Conservation (phyloP, 2,797 vertebrate species). For the Telmatherina bonti region DNA sequence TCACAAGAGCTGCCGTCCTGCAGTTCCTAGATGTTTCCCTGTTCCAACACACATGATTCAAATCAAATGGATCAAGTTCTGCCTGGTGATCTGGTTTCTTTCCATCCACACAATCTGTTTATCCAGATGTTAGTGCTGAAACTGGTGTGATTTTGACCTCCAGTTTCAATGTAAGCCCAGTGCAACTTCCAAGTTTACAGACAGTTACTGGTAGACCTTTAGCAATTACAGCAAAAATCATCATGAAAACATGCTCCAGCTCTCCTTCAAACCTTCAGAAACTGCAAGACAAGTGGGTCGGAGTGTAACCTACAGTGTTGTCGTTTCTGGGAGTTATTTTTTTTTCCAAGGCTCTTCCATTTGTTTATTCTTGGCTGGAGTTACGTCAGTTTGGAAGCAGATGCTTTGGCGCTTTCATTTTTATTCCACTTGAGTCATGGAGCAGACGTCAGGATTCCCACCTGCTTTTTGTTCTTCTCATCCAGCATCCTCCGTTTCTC, state of each 20-base stretch:
- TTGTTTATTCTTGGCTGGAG: slow-evolving; percentile 45
- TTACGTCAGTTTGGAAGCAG: slow-evolving; percentile 40
- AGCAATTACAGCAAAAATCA: not conserved
- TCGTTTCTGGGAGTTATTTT: not conserved
- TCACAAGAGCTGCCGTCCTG: too few relatives aligned
- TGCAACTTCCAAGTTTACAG: too few relatives aligned
- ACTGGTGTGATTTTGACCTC: too few relatives aligned
- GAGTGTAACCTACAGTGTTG: not conserved
- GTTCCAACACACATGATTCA: too few relatives aligned
- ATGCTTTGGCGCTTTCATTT: slow-evolving; percentile 33
- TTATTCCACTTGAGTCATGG: slow-evolving; percentile 30
- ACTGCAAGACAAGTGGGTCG: not conserved
- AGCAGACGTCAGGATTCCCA: slow-evolving; percentile 59
- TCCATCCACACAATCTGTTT: too few relatives aligned
- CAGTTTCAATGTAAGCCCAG: too few relatives aligned
- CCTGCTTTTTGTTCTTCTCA: slow-evolving; percentile 49
- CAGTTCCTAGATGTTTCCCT: too few relatives aligned
- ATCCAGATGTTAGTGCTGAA: too few relatives aligned
- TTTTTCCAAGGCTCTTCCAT: not conserved
- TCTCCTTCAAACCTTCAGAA: not conserved
- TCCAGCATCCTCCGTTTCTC: slow-evolving; percentile 31
- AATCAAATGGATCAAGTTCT: too few relatives aligned
- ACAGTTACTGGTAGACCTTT: too few relatives aligned
- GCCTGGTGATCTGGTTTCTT: too few relatives aligned
- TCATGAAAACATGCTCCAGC: not conserved